phyloP scores from a whole-genome alignment of 2,113 vertebrate species.

The Elaphurus davidianus region DNA sequence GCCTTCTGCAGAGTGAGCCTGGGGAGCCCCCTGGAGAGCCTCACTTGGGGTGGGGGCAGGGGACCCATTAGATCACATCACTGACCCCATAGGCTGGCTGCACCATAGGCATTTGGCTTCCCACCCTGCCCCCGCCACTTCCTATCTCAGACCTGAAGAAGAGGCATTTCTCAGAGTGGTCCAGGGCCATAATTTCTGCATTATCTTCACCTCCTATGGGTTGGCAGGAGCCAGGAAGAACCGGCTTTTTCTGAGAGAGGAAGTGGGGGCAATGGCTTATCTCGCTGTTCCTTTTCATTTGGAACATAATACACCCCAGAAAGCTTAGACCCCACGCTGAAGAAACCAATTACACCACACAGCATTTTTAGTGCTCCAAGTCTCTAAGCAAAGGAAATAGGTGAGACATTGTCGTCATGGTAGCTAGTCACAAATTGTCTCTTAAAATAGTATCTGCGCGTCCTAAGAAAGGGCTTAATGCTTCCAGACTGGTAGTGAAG shows the following conservation, averaged over 20 bases:
- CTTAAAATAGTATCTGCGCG: conserved; percentile 31
- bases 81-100: neutral
- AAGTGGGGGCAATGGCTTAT: neutral
- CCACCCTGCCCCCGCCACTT: fast-evolving
- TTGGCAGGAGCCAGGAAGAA: neutral
- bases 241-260: neutral
- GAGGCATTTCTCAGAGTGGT: neutral
- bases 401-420: conserved; percentile 47
- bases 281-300: conserved; percentile 34
- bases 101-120: fast-evolving
- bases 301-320: conserved; percentile 15
- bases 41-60: too few species aligned
- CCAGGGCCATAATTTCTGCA: neutral
- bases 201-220: neutral
- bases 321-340: neutral
- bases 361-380: conserved; percentile 11
- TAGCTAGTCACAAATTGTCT: conserved; percentile 48
- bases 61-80: neutral
- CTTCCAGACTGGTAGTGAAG: neutral
- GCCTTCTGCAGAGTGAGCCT: neutral
- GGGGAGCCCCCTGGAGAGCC: neutral
- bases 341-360: conserved; percentile 50
- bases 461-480: neutral
- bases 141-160: neutral
- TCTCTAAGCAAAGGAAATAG: conserved; percentile 34